Conservation (phyloP, 2,888 invertebrate genomes). For the Molorchus minor region DNA sequence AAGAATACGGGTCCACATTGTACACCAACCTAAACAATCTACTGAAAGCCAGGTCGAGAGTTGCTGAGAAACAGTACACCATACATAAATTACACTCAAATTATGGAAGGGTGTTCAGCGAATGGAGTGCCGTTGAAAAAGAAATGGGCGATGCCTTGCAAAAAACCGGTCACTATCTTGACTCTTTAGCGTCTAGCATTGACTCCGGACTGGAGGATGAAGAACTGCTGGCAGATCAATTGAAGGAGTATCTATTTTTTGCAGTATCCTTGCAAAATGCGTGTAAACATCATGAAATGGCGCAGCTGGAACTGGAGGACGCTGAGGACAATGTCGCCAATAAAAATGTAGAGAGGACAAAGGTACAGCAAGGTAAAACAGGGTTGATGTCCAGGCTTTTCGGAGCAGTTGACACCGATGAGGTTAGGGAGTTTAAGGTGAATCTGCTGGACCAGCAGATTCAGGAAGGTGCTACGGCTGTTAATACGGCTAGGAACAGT, state of each 20-base stretch:
- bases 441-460: conserved; percentile 74
- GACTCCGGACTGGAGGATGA: conserved; percentile 76
- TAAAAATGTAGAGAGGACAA: conserved; percentile 67
- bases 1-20: conserved; percentile 78
- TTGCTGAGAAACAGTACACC: conserved; percentile 79
- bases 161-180: conserved; percentile 72
- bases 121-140: conserved; percentile 85
- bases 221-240: conserved; percentile 82
- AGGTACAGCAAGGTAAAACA: conserved; percentile 73
- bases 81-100: conserved; percentile 83
- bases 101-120: conserved; percentile 79
- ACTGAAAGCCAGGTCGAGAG: conserved; percentile 70
- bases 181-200: conserved; percentile 58
- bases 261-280: conserved; percentile 78
- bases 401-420: conserved; percentile 80
- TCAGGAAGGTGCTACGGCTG: conserved; percentile 67
- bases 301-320: conserved; percentile 77
- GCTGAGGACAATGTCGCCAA: conserved; percentile 68
- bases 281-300: conserved; percentile 71
- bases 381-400: conserved; percentile 78
- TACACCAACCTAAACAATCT: conserved; percentile 71
- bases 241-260: conserved; percentile 85
- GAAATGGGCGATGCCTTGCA: conserved; percentile 81
- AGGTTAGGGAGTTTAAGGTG: conserved; percentile 76
- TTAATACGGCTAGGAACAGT: conserved; percentile 68